Evolutionary conservation across 1,140 invertebrate genomes (phyloP).

Genomic region (Portunus trituberculatus): DNA sequence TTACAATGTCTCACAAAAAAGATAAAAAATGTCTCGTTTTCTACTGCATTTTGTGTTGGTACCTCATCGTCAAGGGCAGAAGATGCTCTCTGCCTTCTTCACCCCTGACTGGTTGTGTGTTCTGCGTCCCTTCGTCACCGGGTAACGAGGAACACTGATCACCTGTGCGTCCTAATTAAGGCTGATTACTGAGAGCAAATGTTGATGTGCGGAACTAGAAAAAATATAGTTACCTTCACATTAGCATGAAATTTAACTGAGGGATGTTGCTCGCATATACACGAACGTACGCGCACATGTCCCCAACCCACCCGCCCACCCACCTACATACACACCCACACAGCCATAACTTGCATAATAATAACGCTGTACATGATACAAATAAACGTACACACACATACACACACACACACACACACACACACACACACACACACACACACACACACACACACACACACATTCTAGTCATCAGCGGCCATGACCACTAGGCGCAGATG

Average conservation of each 20-base stretch:
- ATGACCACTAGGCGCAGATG: too few species aligned
- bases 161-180: constrained; percentile 8
- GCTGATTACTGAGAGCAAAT: constrained; percentile 12
- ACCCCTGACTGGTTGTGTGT: background rate
- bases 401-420: constrained; percentile 38
- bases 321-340: constrained; percentile 51
- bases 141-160: background rate
- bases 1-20: background rate
- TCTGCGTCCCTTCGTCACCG: background rate
- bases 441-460: background rate
- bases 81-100: background rate
- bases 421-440: constrained; percentile 1
- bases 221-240: background rate
- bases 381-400: background rate
- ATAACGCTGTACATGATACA: background rate
- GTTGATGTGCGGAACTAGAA: background rate
- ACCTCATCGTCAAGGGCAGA: too few species aligned
- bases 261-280: background rate
- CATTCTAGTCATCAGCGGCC: background rate
- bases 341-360: background rate
- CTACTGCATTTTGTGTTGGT: too few species aligned
- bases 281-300: background rate
- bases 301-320: constrained; percentile 5
- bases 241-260: background rate
- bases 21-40: too few species aligned